phyloP scores from a whole-genome alignment of 1,140 invertebrate species.

The Rhysida immarginata region DNA sequence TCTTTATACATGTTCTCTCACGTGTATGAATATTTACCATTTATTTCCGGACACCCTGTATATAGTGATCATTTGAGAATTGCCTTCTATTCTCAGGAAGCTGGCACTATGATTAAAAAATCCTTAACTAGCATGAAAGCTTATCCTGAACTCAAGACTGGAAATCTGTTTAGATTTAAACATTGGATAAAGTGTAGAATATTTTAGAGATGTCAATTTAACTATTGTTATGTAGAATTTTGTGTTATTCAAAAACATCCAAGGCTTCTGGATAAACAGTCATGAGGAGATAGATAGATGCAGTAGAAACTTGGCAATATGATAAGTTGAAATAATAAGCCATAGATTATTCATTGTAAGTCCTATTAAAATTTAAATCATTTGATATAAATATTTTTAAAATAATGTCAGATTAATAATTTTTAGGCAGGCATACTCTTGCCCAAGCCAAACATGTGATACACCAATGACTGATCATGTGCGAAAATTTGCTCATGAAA shows the following conservation, averaged over 20 bases:
- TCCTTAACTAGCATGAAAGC: no score
- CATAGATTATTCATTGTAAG: neutral
- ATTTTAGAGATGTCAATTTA: no score
- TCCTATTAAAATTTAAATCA: neutral
- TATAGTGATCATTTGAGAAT: no score
- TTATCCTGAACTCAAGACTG: no score
- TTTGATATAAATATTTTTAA: neutral
- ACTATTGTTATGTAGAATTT: neutral
- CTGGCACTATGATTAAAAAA: no score
- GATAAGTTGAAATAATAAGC: neutral
- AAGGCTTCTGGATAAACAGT: neutral
- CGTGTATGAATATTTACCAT: no score
- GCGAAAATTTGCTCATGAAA: conserved; percentile 61
- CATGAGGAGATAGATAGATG: neutral
- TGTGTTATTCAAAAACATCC: neutral
- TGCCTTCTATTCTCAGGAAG: no score
- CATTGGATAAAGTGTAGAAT: no score
- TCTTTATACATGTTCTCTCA: no score
- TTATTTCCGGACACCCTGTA: no score
- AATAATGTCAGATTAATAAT: neutral
- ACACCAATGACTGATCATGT: conserved; percentile 78
- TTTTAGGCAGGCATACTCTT: conserved; percentile 44
- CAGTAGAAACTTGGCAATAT: neutral
- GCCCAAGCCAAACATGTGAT: conserved; percentile 61
- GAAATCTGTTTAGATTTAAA: no score